Evolutionary conservation across 2,797 vertebrate genomes (phyloP).

Genomic region (Linurgus olivaceus): DNA sequence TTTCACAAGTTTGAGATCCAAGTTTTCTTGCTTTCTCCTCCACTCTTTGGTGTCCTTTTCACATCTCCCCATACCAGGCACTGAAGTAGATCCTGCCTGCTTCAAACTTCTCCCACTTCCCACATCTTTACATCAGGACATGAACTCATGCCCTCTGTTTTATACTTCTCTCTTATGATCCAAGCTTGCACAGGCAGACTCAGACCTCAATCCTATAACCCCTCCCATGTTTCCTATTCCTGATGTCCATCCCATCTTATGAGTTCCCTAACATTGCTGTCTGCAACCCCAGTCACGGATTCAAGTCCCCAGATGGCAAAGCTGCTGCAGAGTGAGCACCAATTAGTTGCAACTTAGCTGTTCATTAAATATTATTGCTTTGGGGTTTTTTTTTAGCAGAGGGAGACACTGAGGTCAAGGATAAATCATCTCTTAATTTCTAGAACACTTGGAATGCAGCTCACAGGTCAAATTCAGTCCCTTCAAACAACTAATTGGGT

Average conservation of each 20-base stretch:
- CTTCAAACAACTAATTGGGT: not conserved
- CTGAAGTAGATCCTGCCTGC: not conserved
- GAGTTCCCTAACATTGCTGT: not conserved
- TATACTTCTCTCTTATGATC: not conserved
- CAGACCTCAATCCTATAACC: not conserved
- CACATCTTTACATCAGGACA: not conserved
- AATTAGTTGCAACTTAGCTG: not conserved
- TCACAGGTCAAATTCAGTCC: not conserved
- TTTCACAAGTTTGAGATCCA: not conserved
- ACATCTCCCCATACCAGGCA: not conserved
- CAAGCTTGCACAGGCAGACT: not conserved
- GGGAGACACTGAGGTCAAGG: not conserved
- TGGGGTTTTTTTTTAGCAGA: not conserved
- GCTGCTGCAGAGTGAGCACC: not conserved
- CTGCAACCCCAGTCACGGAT: not conserved
- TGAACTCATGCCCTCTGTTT: not conserved
- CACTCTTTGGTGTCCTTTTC: not conserved
- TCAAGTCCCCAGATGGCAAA: not conserved
- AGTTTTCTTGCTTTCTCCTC: not conserved
- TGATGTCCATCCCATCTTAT: not conserved
- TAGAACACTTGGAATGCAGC: not conserved
- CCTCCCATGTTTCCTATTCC: not conserved
- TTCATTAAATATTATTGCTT: slow-evolving; percentile 16
- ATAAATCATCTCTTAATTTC: slow-evolving; percentile 11
- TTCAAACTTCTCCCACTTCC: not conserved